phyloP scores from a whole-genome alignment of 2,113 vertebrate species.

The Sylvia atricapilla region DNA sequence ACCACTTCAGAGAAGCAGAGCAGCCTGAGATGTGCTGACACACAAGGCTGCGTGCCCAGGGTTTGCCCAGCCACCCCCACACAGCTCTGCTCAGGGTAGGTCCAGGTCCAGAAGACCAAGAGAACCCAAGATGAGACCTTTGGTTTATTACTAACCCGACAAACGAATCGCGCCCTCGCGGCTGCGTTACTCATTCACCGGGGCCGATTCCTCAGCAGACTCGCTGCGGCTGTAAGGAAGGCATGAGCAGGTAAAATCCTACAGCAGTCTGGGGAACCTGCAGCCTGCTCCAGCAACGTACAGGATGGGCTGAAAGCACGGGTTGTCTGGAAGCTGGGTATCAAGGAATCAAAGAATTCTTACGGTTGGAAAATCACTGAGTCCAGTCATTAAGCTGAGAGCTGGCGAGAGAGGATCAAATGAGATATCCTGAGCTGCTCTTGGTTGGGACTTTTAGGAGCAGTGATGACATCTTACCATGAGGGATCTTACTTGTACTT shows the following conservation, averaged over 20 bases:
- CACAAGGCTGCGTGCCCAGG: neutral
- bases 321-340: neutral
- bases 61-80: neutral
- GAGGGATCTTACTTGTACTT: neutral
- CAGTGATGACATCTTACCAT: neutral
- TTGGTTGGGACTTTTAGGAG: neutral
- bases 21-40: neutral
- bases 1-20: neutral
- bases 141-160: neutral
- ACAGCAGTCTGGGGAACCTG: neutral
- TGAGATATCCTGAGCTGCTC: neutral
- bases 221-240: fast-evolving
- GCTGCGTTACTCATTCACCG: fast-evolving
- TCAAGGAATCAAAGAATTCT: neutral
- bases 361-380: neutral
- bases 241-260: neutral
- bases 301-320: neutral
- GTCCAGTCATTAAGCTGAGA: neutral
- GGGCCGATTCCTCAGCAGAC: fast-evolving
- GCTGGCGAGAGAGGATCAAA: neutral
- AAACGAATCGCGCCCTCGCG: neutral
- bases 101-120: neutral
- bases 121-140: neutral
- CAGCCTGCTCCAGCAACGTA: fast-evolving
- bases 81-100: neutral